phyloP scores from a whole-genome alignment of 2,888 invertebrate genomes.

The Auanema sp. region DNA sequence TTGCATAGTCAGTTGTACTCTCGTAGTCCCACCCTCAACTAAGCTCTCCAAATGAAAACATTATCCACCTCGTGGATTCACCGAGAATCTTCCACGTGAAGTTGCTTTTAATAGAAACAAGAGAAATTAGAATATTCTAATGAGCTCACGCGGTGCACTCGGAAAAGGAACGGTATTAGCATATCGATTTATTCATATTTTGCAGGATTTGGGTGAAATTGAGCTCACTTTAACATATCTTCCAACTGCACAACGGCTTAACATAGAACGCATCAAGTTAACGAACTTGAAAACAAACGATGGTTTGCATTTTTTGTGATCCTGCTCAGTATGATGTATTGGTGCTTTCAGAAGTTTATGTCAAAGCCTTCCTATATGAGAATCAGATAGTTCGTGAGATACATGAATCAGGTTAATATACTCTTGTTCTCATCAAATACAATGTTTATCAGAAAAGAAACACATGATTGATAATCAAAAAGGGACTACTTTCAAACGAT shows the following conservation, averaged over 20 bases:
- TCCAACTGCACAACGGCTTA: slow-evolving; percentile 28
- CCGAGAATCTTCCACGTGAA: not conserved
- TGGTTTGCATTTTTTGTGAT: not conserved
- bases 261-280: slow-evolving; percentile 25
- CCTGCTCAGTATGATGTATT: not conserved
- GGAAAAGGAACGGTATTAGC: too few species aligned
- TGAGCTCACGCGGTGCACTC: too few species aligned
- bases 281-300: slow-evolving; percentile 29
- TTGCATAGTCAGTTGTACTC: not conserved
- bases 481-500: slow-evolving; percentile 7
- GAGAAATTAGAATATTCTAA: too few species aligned
- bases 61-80: not conserved
- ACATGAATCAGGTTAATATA: slow-evolving; percentile 15
- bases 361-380: slow-evolving; percentile 6
- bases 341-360: slow-evolving; percentile 6
- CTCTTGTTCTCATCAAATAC: not conserved
- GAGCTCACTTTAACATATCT: slow-evolving; percentile 35
- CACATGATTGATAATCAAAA: slow-evolving; percentile 8
- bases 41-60: not conserved
- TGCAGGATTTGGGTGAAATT: slow-evolving; percentile 37
- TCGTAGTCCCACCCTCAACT: too few species aligned
- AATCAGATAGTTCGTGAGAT: slow-evolving; percentile 10
- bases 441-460: slow-evolving; percentile 12
- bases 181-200: not conserved
- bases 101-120: too few species aligned